Evolutionary conservation across 2,888 invertebrate species (phyloP), one percentile per base, ranked within the genome.

Genomic region (Clivina fossor): DNA sequence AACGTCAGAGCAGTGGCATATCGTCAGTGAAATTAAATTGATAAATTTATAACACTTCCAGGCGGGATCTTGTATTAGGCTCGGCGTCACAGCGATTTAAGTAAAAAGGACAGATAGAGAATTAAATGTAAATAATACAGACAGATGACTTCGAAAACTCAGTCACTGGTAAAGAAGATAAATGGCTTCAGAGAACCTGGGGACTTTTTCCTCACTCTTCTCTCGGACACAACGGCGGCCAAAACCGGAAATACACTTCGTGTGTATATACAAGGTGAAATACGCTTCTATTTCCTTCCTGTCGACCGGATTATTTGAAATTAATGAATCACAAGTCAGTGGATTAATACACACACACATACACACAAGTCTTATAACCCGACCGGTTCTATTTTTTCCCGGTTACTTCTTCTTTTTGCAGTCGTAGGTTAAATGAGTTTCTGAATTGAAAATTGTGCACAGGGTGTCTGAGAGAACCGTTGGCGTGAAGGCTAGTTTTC

Each of bases 51-150:
- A 22, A 48, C 37, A 48, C 37, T 35, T 48, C 37, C n/a, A n/a
- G 11, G 24, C 48, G 24, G 47, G 20, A 15, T 26, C 26, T 46
- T 37, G 35, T 48, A 37, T 48, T 48, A 48, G 48, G n/a, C n/a
- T n/a, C 15, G 5, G 37, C 35, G 15, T 48, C 37, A 24, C 28
- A 37, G 50, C 28, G 32, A 37, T 40, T 20, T 54, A 54, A 54
- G 46, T 54, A 46, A 54, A 54, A 54, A 54, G 28, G 54, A 54
- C 54, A 54, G 54, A 54, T 26, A 46, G 46, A 44, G 54, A 54
- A 54, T 54, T 54, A 54, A 54, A 54, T 54, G 46, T 54, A 54
- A 54, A 54, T 54, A 54, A 54, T 54, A 54, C 54, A 54, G 54
- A 54, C 54, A 54, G 54, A 54, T 54, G 54, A 54, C 46, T 54